Evolutionary conservation across 2,797 vertebrate species (phyloP).

Genomic region (Sternarchorhynchus goeldii): DNA sequence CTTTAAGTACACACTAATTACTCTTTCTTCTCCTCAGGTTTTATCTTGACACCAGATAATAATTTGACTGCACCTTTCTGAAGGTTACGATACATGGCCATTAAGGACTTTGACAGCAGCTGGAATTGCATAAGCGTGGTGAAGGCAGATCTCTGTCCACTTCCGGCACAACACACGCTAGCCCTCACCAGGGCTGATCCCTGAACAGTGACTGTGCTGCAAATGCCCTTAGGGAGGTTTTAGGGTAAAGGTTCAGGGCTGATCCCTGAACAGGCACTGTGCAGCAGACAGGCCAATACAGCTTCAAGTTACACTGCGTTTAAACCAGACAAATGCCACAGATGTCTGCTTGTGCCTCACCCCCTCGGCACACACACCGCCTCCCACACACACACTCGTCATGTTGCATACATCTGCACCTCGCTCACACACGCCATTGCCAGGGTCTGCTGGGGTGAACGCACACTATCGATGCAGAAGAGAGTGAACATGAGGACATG

Average conservation of each 20-base stretch:
- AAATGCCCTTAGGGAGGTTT: slow-evolving; percentile 39
- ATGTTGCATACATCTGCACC: slow-evolving; percentile 33
- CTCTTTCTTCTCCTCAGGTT: too few relatives aligned
- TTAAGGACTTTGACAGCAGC: background rate
- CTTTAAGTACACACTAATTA: too few relatives aligned
- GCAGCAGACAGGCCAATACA: slow-evolving; percentile 74
- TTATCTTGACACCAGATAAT: too few relatives aligned
- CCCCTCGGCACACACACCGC: slow-evolving; percentile 76
- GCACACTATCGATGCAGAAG: background rate
- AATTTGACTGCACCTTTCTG: too few relatives aligned
- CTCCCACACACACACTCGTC: slow-evolving; percentile 70
- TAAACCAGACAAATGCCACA: slow-evolving; percentile 85
- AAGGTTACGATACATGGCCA: too few relatives aligned
- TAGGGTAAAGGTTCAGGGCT: slow-evolving; percentile 66
- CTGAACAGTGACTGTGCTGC: slow-evolving; percentile 64
- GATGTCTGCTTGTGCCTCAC: slow-evolving; percentile 80
- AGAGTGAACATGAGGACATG: background rate
- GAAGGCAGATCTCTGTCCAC: background rate
- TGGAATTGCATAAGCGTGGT: background rate
- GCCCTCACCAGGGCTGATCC: slow-evolving; percentile 62
- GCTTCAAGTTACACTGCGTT: slow-evolving; percentile 85
- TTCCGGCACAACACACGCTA: background rate
- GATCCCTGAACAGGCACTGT: slow-evolving; percentile 67
- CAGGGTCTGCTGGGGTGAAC: slow-evolving; percentile 1
- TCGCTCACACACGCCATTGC: slow-evolving; percentile 18